Percentiles rank a stretch among this genome's conserved stretches.
Evolutionary conservation across 2,888 invertebrate species (phyloP).

Genomic region (Platycnemis pennipes): DNA sequence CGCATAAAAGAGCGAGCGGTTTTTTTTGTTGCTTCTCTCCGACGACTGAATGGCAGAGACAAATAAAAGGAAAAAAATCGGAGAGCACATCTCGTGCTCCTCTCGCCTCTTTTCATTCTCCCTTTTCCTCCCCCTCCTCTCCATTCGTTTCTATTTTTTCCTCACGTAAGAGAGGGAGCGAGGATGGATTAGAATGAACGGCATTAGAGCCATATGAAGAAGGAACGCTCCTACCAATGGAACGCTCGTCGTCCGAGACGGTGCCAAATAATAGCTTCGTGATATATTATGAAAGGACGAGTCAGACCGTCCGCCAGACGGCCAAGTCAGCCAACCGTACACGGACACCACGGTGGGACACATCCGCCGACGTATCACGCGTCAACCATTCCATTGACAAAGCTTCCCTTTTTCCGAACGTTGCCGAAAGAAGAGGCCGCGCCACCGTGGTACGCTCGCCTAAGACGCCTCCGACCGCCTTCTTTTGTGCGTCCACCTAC

Average conservation of each 20-base stretch:
- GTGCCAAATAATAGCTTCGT: constrained; percentile 23
- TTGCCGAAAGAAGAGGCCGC: constrained; percentile 40
- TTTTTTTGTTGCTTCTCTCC: background rate
- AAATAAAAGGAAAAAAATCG: constrained; percentile 8
- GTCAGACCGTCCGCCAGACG: constrained; percentile 1
- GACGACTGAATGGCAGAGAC: constrained; percentile 41
- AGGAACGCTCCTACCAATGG: background rate
- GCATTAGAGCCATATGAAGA: background rate
- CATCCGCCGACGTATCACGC: constrained; percentile 3
- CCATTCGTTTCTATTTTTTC: background rate
- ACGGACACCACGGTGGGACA: constrained; percentile 24
- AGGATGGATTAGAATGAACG: background rate
- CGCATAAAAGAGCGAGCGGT: background rate
- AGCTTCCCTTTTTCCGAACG: background rate
- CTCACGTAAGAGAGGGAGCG: background rate
- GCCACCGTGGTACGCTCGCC: constrained; percentile 57
- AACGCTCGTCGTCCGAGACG: background rate
- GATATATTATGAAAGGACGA: constrained; percentile 62
- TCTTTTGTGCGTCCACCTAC: constrained; percentile 10
- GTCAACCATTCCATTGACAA: constrained; percentile 24
- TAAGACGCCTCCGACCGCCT: constrained; percentile 15
- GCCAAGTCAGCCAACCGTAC: constrained; percentile 24
- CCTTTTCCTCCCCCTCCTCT: background rate
- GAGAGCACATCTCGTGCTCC: background rate
- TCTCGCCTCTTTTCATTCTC: constrained; percentile 24